Conservation (phyloP, 2,888 invertebrate species). For the Cerceris rybyensis region DNA sequence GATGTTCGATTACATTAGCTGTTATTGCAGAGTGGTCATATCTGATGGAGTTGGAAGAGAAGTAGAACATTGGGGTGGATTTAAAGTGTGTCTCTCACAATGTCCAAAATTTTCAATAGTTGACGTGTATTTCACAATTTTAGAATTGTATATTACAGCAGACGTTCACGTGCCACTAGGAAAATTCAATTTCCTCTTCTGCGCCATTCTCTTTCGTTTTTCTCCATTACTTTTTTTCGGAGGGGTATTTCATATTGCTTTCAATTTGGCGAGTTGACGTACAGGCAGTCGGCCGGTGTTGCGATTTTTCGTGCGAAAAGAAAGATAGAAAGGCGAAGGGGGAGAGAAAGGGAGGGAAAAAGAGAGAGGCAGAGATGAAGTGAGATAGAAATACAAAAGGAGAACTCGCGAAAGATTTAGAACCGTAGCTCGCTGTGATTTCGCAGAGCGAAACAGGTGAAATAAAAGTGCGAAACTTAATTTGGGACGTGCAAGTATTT, state of each 20-base stretch:
- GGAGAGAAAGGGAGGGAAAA: not conserved
- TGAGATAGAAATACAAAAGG: not conserved
- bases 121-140: not conserved
- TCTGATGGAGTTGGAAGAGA: no score
- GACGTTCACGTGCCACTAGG: not conserved
- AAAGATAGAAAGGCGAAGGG: not conserved
- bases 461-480: not conserved
- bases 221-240: not conserved
- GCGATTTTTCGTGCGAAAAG: slow-evolving; percentile 1
- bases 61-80: no score
- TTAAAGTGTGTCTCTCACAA: no score
- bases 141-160: not conserved
- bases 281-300: not conserved
- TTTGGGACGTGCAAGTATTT: not conserved
- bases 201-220: not conserved
- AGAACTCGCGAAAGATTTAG: not conserved
- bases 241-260: slow-evolving; percentile 10
- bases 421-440: slow-evolving; percentile 2
- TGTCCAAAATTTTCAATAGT: not conserved
- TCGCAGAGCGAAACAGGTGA: not conserved
- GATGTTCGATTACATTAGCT: not conserved
- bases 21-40: no score
- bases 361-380: not conserved
- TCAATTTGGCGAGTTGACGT: slow-evolving; percentile 15
- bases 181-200: slow-evolving; percentile 15